Base-by-base conservation (phyloP, 2,888 invertebrate genomes). In the Agriopis aurantiaria region DNA sequence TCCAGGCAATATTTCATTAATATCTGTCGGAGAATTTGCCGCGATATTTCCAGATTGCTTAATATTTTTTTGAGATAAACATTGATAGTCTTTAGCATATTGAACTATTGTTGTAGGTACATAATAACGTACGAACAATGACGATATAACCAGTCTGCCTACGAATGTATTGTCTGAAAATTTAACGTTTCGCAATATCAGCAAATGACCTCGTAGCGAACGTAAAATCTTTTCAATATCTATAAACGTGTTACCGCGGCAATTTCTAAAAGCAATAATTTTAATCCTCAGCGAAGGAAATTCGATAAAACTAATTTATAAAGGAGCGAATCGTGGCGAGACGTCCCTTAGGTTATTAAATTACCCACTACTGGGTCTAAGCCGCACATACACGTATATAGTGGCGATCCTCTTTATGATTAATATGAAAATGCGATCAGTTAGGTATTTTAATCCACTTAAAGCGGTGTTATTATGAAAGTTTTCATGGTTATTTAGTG, bases 21-120 rank as follows among this genome's bases (percentile, higher is more conserved):
- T 91, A 92, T 86, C 90, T 88, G 90, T 90, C 92, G 82, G 88
- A 83, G 82, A 89, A 89, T 90, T 91, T 90, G 86, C 89, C 86
- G 78, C 88, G 78, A 85, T 88, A 84, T 69, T 65, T 65, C 51
- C 60, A 62, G 57, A 70, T 68, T 68, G 67, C 71, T 75, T 68
- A 81, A 76, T 87, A 85, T 84, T 86, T 84, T 80, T 33, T 76
- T 78, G 75, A 75, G 66, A 72, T 71, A 75, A 76, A 75, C 75
- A 75, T 75, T 73, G 74, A 69, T 74, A 68, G 72, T 53, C 72
- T 72, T 69, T 65, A 71, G 62, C 59, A 68, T 67, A 65, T 69
- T 60, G 64, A 67, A 59, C 58, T 52, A 60, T 65, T 59, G 46
- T 48, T 58, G 11, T 51, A 49, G 55, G 3, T 8, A 11, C 5